A percentile compares a stretch with the other conserved stretches of the same genome.
Evolutionary conservation across 2,888 invertebrate species (phyloP).

Genomic region (Augochlorella aurata): DNA sequence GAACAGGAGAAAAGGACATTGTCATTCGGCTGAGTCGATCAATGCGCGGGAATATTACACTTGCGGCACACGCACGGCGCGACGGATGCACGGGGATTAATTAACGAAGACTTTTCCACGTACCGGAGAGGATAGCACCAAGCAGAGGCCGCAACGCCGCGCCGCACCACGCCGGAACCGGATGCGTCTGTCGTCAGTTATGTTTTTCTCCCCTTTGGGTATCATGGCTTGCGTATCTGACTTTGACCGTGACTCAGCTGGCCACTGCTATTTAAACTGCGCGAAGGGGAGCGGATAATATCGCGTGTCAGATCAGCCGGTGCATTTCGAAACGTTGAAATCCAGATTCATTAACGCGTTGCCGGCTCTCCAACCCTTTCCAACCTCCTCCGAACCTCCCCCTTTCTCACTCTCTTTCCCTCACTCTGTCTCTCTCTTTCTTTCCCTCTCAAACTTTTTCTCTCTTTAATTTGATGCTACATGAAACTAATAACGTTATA

Average conservation of each 20-base stretch:
- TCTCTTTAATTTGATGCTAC: background rate
- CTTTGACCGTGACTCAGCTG: constrained; percentile 76
- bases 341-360: constrained; percentile 64
- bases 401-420: too few species aligned
- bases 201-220: constrained; percentile 59
- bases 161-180: constrained; percentile 68
- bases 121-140: constrained; percentile 37
- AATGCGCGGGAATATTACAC: constrained; percentile 22
- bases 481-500: constrained; percentile 5
- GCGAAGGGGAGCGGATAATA: constrained; percentile 58
- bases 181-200: constrained; percentile 79
- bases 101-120: constrained; percentile 72
- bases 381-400: too few species aligned
- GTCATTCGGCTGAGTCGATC: constrained; percentile 49
- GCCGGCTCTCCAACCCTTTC: background rate
- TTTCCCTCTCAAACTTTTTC: background rate
- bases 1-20: constrained; percentile 44
- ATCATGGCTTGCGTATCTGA: constrained; percentile 69
- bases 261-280: constrained; percentile 60
- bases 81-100: constrained; percentile 66
- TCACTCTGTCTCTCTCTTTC: too few species aligned
- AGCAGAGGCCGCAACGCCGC: constrained; percentile 22
- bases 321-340: constrained; percentile 61
- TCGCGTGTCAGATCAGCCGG: constrained; percentile 58
- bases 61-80: constrained; percentile 4